These are phyloP conservation scores for Papilio aristodemus DNA, from an alignment of 1,140 invertebrate species.

Conservation along the genomic window DNA sequence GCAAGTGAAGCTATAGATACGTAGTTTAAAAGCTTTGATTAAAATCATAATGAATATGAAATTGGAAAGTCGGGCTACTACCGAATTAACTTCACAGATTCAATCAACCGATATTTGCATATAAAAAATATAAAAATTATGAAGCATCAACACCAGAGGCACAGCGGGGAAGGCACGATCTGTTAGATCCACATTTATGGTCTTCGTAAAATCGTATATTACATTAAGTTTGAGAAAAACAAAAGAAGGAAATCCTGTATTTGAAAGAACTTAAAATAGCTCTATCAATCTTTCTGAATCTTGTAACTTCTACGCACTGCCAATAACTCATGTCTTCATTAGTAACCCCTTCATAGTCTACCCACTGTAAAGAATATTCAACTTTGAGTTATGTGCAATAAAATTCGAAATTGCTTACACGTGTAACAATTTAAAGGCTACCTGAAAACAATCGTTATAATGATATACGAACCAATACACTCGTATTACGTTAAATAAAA, in stretches of 20 bases:
- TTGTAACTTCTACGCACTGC: conserved; percentile 20
- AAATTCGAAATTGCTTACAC: conserved; percentile 30
- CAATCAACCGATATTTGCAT: too few relatives aligned
- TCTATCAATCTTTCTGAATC: conserved; percentile 26
- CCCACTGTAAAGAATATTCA: conserved; percentile 13
- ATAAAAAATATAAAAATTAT: too few relatives aligned
- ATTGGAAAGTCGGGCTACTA: too few relatives aligned
- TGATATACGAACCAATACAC: conserved; percentile 15
- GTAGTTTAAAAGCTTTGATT: neutral
- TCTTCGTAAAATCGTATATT: neutral
- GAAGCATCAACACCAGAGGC: too few relatives aligned
- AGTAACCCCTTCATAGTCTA: conserved; percentile 29
- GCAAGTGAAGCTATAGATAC: too few relatives aligned
- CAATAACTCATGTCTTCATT: conserved; percentile 34
- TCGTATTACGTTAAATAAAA: conserved; percentile 25
- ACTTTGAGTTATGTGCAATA: conserved; percentile 30
- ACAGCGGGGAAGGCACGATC: too few relatives aligned
- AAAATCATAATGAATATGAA: neutral
- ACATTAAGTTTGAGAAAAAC: neutral
- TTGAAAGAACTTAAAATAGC: conserved; percentile 16
- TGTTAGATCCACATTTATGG: too few relatives aligned
- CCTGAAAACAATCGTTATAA: conserved; percentile 24
- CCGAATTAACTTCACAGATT: neutral
- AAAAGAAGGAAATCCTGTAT: neutral
- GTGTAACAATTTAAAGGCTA: conserved; percentile 26